Evolutionary conservation across 2,113 vertebrate species (phyloP), one percentile per base, ranked within the genome.

Genomic region (Megaceryle maxima): DNA sequence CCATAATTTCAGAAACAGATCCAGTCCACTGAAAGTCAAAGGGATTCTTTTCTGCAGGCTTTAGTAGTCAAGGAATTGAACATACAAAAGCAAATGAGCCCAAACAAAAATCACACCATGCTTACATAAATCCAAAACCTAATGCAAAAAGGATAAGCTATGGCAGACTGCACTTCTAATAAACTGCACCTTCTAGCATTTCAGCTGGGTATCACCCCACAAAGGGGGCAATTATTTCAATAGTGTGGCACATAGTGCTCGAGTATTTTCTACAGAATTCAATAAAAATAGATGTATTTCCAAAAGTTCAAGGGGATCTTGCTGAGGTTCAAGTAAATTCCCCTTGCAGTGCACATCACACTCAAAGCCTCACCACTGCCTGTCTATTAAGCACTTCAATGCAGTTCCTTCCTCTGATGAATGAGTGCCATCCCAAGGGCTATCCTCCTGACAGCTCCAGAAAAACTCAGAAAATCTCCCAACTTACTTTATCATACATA

Each of bases 371-470:
- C 57, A 22, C 7, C 24, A 37, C 26, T 2, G 0, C 50, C 64
- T 17, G 5, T 26, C 59, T 59, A 68, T 53, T 26, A 20, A 9
- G 0, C 13, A 13, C 41, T 3, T 6, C 37, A 63, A 5, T 0
- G 1, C 11, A 69, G 70, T 39, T 72, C 53, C 33, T 43, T 70
- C 48, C 63, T 35, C 39, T 24, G 44, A 24, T 25, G 26, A 75
- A 50, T 1, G 2, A 33, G 16, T 28, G 18, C n/a, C 68, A 88
- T 25, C 26, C 43, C 50, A 63, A 28, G 11, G 85, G 48, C 19
- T 11, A 1, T 31, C 33, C 29, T 59, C 31, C 43, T 74, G 41
- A 14, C 75, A 83, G 67, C 29, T 70, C 51, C 92, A 69, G 67
- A 51, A 82, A 50, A 50, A 7, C 28, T 14, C 63, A 85, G 62